These are phyloP conservation scores for Enteromius radiatus DNA, from an alignment of 2,797 vertebrate genomes.

Conservation along the genomic window DNA sequence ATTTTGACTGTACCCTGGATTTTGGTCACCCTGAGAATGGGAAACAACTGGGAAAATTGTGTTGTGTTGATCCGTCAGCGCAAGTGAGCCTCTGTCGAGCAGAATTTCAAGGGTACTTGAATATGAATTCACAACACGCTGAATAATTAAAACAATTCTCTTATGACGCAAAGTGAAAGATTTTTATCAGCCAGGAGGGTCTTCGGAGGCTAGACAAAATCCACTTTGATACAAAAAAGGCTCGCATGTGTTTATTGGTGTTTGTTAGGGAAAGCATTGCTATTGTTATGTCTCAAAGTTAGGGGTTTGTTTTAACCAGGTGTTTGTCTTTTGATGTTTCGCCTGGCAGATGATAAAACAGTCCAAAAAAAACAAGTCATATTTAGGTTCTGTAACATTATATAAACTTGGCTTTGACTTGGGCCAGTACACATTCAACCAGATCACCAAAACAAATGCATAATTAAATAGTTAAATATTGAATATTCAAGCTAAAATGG, in stretches of 20 bases:
- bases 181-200: slow-evolving; percentile 11
- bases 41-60: slow-evolving; percentile 19
- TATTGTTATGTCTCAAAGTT: slow-evolving; percentile 1
- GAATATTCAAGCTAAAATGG: not conserved
- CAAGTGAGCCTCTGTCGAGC: slow-evolving; percentile 7
- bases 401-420: not conserved
- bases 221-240: slow-evolving; percentile 20
- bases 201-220: slow-evolving; percentile 1
- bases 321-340: slow-evolving; percentile 14
- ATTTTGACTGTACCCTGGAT: slow-evolving; percentile 14
- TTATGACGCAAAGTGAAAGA: not conserved
- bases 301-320: not conserved
- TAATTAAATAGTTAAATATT: not conserved
- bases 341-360: slow-evolving; percentile 14
- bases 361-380: no score
- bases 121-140: slow-evolving; percentile 18
- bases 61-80: slow-evolving; percentile 20
- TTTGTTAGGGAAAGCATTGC: not conserved
- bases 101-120: slow-evolving; percentile 29
- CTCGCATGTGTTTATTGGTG: not conserved
- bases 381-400: not conserved
- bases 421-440: not conserved
- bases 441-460: not conserved
- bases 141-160: slow-evolving; percentile 36
- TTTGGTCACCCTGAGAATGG: slow-evolving; percentile 21